These are phyloP conservation scores for Choloepus didactylus DNA, from an alignment of 2,797 vertebrate species.

Conservation along the genomic window DNA sequence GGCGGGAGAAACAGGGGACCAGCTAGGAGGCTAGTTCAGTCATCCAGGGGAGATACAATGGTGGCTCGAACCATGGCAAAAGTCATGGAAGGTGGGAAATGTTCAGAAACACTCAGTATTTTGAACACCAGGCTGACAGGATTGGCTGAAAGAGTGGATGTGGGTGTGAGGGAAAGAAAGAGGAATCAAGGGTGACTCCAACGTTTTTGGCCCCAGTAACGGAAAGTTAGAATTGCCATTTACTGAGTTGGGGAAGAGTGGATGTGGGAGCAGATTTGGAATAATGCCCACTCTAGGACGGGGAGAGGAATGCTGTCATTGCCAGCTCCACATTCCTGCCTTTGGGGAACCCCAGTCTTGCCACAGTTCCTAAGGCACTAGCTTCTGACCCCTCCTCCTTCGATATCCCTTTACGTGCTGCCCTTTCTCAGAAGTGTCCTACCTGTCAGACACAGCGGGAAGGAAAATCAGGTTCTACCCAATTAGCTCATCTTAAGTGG, in stretches of 20 bases:
- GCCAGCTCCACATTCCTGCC: not conserved
- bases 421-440: constrained; percentile 57
- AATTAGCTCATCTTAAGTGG: constrained; percentile 84
- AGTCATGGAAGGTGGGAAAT: not conserved
- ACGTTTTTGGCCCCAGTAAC: not conserved
- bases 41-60: not conserved
- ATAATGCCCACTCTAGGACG: not conserved
- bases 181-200: not conserved
- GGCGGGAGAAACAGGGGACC: not conserved
- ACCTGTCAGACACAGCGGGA: constrained; percentile 68
- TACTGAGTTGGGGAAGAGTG: not conserved
- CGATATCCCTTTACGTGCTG: not conserved
- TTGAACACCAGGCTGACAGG: not conserved
- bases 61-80: not conserved
- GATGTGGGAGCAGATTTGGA: not conserved
- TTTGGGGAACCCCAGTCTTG: not conserved
- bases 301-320: fast-evolving
- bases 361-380: not conserved
- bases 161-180: not conserved
- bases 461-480: constrained; percentile 83
- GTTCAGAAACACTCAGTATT: not conserved
- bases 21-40: not conserved
- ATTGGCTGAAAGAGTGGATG: not conserved
- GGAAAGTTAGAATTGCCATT: not conserved
- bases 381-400: constrained; percentile 37